Base-by-base conservation (phyloP, 1,140 invertebrate genomes). In the Brachystomella parvula region DNA sequence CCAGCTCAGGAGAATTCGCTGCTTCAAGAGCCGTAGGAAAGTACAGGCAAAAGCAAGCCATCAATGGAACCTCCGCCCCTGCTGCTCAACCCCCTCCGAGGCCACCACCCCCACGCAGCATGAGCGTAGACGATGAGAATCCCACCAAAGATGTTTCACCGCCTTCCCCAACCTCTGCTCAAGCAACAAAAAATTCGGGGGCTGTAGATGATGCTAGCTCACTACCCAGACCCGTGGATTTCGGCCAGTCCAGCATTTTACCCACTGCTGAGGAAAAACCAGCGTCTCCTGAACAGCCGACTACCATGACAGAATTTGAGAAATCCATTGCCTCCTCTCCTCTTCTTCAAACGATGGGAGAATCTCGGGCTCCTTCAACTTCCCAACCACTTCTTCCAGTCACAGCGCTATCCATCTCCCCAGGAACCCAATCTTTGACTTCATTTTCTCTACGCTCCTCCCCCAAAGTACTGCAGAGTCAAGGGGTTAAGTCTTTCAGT, bases 21-120 rank as follows among this genome's bases (percentile, higher is more conserved):
- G 89, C 90, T 2, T 90, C 88, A 0, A 78, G 89, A 74, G 89
- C 89, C 1, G 77, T 92, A 39, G 88, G 88, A 29, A 89, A 89
- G 79, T 92, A 90, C 76, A 79, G 89, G 60, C 83, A 89, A 74
- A 80, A 87, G 70, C 88, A 89, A 74, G 85, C 85, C 53, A 60
- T 84, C 84, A 75, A 77, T 79, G 31, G 71, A 74, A 31, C 12
- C 62, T 47, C 21, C 26, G 72, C 30, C 0, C 26, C 53, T 12
- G 29, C 57, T n/a, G 63, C 66, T 15, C 44, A 57, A 21, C 63
- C 67, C 35, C 67, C 73, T 1, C 71, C 64, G 60, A 65, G 65
- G 66, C 71, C 68, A 15, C 69, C 70, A 28, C 71, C 73, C 15
- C 69, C 71, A 32, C 33, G 60, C 12, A 59, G 56, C 32, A 47